These are phyloP conservation scores for Stenurella melanura DNA, from an alignment of 2,888 invertebrate genomes.

Conservation along the genomic window DNA sequence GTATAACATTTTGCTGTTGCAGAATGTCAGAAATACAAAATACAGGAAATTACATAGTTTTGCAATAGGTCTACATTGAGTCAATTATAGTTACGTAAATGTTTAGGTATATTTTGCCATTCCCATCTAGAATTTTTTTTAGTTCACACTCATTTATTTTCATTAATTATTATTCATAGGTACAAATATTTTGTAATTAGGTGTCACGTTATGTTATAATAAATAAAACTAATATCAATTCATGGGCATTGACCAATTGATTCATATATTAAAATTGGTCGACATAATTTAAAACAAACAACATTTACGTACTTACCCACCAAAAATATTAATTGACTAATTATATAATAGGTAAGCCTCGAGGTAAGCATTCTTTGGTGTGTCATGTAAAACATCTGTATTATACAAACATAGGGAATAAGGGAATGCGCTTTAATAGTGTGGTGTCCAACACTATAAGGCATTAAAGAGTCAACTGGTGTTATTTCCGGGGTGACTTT, in stretches of 20 bases:
- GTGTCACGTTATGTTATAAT: too few species aligned
- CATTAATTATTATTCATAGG: not conserved
- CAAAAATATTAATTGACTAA: too few species aligned
- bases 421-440: not conserved
- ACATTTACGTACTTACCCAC: too few species aligned
- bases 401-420: too few species aligned
- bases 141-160: not conserved
- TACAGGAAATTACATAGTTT: constrained; percentile 59
- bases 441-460: not conserved
- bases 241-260: too few species aligned
- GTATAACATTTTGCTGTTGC: constrained; percentile 54
- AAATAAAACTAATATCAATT: too few species aligned
- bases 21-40: constrained; percentile 59
- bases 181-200: not conserved
- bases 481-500: not conserved
- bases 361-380: too few species aligned
- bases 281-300: too few species aligned
- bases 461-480: not conserved
- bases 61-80: constrained; percentile 34
- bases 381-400: too few species aligned
- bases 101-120: constrained; percentile 19
- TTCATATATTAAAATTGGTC: too few species aligned
- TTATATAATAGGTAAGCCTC: too few species aligned
- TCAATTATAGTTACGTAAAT: constrained; percentile 37
- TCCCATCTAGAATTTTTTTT: constrained; percentile 26